phyloP scores from a whole-genome alignment of 2,797 vertebrate species.

The Chaunax sp. region DNA sequence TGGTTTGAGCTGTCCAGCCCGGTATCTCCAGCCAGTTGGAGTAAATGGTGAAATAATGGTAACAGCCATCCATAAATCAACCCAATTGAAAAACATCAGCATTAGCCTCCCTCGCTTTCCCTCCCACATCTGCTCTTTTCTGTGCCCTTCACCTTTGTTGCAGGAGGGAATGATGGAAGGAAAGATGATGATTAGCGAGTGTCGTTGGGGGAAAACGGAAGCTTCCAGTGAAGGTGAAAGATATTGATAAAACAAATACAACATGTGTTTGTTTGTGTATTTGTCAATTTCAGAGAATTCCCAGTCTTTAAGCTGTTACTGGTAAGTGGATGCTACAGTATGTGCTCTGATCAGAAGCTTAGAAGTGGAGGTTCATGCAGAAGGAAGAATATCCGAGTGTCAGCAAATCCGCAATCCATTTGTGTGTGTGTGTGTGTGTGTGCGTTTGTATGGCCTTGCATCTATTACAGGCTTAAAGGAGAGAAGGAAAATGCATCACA shows the following conservation, averaged over 20 bases:
- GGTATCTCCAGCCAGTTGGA: slow-evolving; percentile 50
- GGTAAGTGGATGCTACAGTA: slow-evolving; percentile 44
- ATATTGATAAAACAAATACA: slow-evolving; percentile 41
- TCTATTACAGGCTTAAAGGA: slow-evolving; percentile 63
- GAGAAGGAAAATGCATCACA: slow-evolving; percentile 45
- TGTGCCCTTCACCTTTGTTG: slow-evolving; percentile 77
- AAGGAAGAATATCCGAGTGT: slow-evolving; percentile 71
- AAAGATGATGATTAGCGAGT: slow-evolving; percentile 45
- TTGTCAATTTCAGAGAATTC: slow-evolving; percentile 23
- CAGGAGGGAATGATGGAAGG: slow-evolving; percentile 52
- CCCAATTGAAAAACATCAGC: slow-evolving; percentile 76
- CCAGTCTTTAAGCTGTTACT: slow-evolving; percentile 44
- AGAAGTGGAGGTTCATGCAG: slow-evolving; percentile 63
- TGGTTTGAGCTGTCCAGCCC: slow-evolving; percentile 54
- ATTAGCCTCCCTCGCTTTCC: slow-evolving; percentile 60
- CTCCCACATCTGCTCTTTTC: slow-evolving; percentile 62
- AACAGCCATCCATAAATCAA: slow-evolving; percentile 77
- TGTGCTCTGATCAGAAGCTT: slow-evolving; percentile 62
- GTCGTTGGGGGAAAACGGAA: slow-evolving; percentile 27
- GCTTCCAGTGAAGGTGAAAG: slow-evolving; percentile 40
- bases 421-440: slow-evolving; percentile 33
- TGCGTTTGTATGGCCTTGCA: slow-evolving; percentile 31
- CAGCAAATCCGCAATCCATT: slow-evolving; percentile 69
- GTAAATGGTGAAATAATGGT: slow-evolving; percentile 76
- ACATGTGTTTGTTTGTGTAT: slow-evolving; percentile 29